phyloP scores from a whole-genome alignment of 2,888 invertebrate genomes.

The Willowsia nigromaculata region DNA sequence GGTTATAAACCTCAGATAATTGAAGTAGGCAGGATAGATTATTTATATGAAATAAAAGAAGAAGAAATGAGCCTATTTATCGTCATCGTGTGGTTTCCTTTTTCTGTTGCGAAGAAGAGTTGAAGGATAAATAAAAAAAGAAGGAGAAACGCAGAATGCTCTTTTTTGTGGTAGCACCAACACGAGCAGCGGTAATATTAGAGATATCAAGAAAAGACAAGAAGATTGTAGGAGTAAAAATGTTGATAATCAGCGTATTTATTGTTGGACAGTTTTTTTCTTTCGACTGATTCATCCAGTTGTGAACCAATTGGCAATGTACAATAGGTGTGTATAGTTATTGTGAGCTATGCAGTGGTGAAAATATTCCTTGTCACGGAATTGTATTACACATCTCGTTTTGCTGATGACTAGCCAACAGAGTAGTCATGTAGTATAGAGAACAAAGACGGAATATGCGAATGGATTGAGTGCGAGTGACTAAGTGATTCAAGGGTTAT shows the following conservation, averaged over 20 bases:
- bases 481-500: conserved; percentile 37
- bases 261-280: conserved; percentile 7
- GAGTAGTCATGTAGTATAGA: too few species aligned
- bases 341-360: not conserved
- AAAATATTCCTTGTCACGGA: conserved; percentile 64
- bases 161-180: conserved; percentile 4
- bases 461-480: not conserved
- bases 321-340: not conserved
- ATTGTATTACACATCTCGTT: conserved; percentile 12
- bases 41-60: not conserved
- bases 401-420: not conserved
- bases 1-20: conserved; percentile 19
- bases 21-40: conserved; percentile 16
- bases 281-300: conserved; percentile 9
- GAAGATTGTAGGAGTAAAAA: conserved; percentile 26
- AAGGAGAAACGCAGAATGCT: not conserved
- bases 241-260: conserved; percentile 25
- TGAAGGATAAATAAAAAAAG: not conserved
- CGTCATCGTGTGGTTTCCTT: conserved; percentile 5
- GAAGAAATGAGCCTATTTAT: not conserved
- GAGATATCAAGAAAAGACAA: not conserved
- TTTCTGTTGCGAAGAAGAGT: not conserved
- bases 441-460: not conserved
- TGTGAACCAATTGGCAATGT: not conserved
- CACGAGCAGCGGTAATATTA: not conserved